Evolutionary conservation across 1,140 invertebrate genomes (phyloP), one percentile per base, ranked within the genome.

Genomic region (Bombus vancouverensis): DNA sequence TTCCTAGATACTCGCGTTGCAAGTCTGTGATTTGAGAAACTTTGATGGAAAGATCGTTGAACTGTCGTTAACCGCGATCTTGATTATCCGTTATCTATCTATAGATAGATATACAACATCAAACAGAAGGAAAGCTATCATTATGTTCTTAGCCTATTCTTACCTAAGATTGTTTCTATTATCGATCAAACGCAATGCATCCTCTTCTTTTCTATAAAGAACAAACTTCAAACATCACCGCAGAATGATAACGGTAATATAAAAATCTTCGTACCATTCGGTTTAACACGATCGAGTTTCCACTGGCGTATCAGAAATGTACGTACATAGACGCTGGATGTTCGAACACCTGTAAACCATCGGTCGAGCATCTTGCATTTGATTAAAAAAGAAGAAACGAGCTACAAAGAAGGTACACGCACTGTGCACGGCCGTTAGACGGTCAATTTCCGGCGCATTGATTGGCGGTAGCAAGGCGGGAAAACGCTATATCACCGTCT

Each of bases 381-480:
- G 81, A 70, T 70, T 68, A 70, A 72, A 80, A 86, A 81, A 62
- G 47, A 76, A 88, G 85, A 72, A 80, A 73, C 82, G 68, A 75
- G 62, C 32, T 85, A 80, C 84, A 87, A 90, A 83, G 83, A 84
- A 85, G 89, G 79, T 72, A 84, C 75, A 86, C 83, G 68, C 81
- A 89, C 62, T 39, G 85, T 88, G 85, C 68, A 65, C 71, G 71
- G 57, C 65, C 79, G 88, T 91, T 92, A 91, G 90, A 87, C 89
- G 91, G 84, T 91, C 90, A 91, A 91, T 92, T 92, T 92, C 89
- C 87, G 87, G 78, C 68, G 87, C 90, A 91, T 91, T 89, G 92
- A 92, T 89, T 85, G 86, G 86, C 77, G 81, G 82, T 88, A 83
- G 88, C 71, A 87, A 91, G 89, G 82, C 85, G 88, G 87, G 88